Percentiles rank a stretch among this genome's conserved stretches.
phyloP scores from a whole-genome alignment of 2,113 vertebrate genomes.

The Anoplopoma fimbria region DNA sequence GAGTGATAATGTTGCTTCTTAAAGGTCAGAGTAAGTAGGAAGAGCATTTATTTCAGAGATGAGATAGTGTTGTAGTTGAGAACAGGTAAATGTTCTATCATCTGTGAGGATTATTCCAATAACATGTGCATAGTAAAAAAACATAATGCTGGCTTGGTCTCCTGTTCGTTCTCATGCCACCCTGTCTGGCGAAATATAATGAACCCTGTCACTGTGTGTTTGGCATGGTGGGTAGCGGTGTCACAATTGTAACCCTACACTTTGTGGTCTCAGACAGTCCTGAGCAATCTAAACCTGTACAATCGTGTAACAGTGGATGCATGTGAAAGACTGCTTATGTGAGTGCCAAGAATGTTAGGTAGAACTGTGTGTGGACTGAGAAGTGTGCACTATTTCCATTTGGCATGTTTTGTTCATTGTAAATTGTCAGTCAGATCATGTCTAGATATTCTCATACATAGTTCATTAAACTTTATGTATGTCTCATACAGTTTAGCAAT shows the following conservation, averaged over 20 bases:
- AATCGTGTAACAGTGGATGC: slow-evolving; percentile 25
- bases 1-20: slow-evolving; percentile 4
- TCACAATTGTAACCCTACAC: slow-evolving; percentile 30
- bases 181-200: slow-evolving; percentile 37
- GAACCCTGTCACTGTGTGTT: slow-evolving; percentile 43
- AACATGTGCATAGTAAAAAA: not conserved
- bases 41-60: not conserved
- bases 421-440: not conserved
- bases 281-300: slow-evolving; percentile 41
- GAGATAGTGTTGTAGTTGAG: not conserved
- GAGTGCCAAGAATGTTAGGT: slow-evolving; percentile 29
- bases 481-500: not conserved
- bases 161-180: slow-evolving; percentile 24
- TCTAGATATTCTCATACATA: not conserved
- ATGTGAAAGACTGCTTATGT: slow-evolving; percentile 41
- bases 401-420: not conserved
- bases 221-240: not conserved
- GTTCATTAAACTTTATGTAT: not conserved
- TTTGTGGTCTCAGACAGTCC: slow-evolving; percentile 25
- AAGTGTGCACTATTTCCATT: slow-evolving; percentile 1
- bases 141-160: not conserved
- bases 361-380: not conserved
- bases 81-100: not conserved
- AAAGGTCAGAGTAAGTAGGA: slow-evolving; percentile 13
- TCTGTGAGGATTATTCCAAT: not conserved